Conservation (phyloP, 2,797 vertebrate genomes). For the Galaxias olidus region DNA sequence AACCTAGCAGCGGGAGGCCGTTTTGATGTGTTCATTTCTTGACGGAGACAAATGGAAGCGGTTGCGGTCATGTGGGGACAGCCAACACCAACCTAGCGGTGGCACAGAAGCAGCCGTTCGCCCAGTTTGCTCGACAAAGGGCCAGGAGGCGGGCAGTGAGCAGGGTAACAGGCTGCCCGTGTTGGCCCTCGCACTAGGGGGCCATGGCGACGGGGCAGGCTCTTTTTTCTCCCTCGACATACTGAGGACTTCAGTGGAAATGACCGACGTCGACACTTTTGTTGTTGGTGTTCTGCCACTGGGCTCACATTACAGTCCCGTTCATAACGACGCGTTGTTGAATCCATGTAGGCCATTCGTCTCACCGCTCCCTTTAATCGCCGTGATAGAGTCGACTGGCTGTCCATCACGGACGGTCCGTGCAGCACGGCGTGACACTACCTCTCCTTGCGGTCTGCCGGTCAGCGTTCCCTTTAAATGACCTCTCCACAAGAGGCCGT, state of each 20-base stretch:
- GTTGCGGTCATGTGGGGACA: slow-evolving; percentile 20
- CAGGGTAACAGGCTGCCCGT: slow-evolving; percentile 3
- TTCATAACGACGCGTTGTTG: too few species aligned
- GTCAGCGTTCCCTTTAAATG: slow-evolving; percentile 23
- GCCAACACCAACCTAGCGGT: not conserved
- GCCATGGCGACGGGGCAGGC: slow-evolving; percentile 1
- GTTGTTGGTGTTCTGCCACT: too few species aligned
- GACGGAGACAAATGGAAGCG: slow-evolving; percentile 51
- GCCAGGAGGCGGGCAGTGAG: slow-evolving; percentile 33
- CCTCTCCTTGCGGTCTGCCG: too few species aligned
- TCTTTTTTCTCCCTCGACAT: too few species aligned
- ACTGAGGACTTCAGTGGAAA: too few species aligned
- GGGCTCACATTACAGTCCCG: too few species aligned
- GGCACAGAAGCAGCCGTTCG: slow-evolving; percentile 41
- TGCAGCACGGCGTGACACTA: not conserved
- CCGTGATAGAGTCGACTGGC: too few species aligned
- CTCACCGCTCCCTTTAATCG: too few species aligned
- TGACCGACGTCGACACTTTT: too few species aligned
- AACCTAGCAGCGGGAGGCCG: slow-evolving; percentile 43
- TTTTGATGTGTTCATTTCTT: slow-evolving; percentile 53
- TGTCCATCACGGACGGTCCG: too few species aligned
- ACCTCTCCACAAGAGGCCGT: slow-evolving; percentile 32
- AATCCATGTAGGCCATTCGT: too few species aligned
- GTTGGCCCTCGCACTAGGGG: slow-evolving; percentile 1
- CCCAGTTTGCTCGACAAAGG: slow-evolving; percentile 36